These are phyloP conservation scores for Rhinogobius similis DNA, from an alignment of 2,113 vertebrate genomes.

Conservation along the genomic window DNA sequence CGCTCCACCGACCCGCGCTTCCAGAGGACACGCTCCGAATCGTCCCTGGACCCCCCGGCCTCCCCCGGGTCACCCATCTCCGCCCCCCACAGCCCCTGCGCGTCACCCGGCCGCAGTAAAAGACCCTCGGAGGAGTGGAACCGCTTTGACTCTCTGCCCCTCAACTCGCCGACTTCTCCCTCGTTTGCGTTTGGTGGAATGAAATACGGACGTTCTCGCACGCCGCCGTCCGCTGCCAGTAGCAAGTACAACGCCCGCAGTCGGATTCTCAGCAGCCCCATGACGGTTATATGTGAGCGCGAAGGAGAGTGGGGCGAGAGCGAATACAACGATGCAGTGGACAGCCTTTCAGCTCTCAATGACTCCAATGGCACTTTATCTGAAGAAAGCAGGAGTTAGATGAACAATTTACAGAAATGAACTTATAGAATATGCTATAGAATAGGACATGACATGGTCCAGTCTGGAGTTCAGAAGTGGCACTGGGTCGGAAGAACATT, in stretches of 20 bases:
- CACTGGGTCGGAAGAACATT: slow-evolving; percentile 43
- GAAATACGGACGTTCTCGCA: slow-evolving; percentile 87
- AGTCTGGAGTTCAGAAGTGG: slow-evolving; percentile 23
- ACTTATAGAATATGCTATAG: slow-evolving; percentile 30
- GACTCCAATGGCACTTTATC: slow-evolving; percentile 79
- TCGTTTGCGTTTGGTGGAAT: slow-evolving; percentile 76
- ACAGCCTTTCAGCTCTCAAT: slow-evolving; percentile 40
- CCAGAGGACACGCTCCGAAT: slow-evolving; percentile 81
- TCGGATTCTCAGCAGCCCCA: slow-evolving; percentile 95
- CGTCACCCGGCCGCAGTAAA: slow-evolving; percentile 75
- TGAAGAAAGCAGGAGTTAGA: slow-evolving; percentile 76
- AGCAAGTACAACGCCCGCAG: slow-evolving; percentile 92
- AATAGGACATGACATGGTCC: slow-evolving; percentile 23
- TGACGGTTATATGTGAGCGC: slow-evolving; percentile 96
- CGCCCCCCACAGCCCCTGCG: slow-evolving; percentile 73
- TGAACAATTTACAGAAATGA: slow-evolving; percentile 26
- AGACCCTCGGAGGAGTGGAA: slow-evolving; percentile 87
- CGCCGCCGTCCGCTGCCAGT: slow-evolving; percentile 92
- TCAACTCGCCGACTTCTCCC: slow-evolving; percentile 74
- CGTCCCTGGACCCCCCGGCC: slow-evolving; percentile 44
- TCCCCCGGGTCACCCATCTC: slow-evolving; percentile 50
- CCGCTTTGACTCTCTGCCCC: slow-evolving; percentile 83
- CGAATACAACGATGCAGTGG: slow-evolving; percentile 60
- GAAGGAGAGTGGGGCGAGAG: slow-evolving; percentile 86
- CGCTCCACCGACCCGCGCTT: slow-evolving; percentile 90